A percentile compares a stretch with the other conserved stretches of the same genome.
phyloP scores from a whole-genome alignment of 2,113 vertebrate genomes.

The Seriola aureovittata region DNA sequence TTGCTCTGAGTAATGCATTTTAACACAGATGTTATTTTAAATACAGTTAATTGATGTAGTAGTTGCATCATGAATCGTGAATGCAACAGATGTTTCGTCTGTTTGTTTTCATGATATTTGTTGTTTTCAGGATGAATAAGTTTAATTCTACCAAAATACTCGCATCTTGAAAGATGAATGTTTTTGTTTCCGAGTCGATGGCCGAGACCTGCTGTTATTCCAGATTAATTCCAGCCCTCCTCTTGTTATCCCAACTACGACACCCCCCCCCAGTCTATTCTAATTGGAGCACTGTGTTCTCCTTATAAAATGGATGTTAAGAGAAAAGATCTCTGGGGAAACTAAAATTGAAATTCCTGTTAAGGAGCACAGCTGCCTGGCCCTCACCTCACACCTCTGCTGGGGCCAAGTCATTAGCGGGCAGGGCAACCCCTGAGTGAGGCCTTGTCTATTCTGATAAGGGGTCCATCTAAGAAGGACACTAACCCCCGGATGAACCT shows the following conservation, averaged over 20 bases:
- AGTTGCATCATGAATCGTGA: not conserved
- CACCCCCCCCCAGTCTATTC: constrained; percentile 44
- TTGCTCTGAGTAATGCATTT: not conserved
- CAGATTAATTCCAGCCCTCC: constrained; percentile 20
- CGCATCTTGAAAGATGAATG: not conserved
- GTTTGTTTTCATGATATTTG: too few species aligned
- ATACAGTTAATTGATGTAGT: not conserved
- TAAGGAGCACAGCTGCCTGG: constrained; percentile 31
- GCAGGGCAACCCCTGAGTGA: constrained; percentile 41
- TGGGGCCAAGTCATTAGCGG: constrained; percentile 63
- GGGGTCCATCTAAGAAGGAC: constrained; percentile 62
- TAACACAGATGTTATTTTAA: not conserved
- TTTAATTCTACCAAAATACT: not conserved
- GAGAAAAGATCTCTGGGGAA: constrained; percentile 50
- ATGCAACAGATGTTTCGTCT: not conserved
- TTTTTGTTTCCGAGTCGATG: constrained; percentile 4
- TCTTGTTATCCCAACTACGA: constrained; percentile 52
- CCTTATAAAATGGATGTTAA: constrained; percentile 65
- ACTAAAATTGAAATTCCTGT: constrained; percentile 56
- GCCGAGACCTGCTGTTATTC: constrained; percentile 10
- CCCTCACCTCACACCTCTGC: constrained; percentile 64
- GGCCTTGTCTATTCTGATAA: constrained; percentile 73
- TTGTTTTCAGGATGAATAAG: not conserved
- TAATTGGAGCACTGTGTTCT: constrained; percentile 75
- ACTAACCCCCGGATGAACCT: constrained; percentile 69